Conservation (phyloP, 2,797 vertebrate species). For the Tinamus major region DNA sequence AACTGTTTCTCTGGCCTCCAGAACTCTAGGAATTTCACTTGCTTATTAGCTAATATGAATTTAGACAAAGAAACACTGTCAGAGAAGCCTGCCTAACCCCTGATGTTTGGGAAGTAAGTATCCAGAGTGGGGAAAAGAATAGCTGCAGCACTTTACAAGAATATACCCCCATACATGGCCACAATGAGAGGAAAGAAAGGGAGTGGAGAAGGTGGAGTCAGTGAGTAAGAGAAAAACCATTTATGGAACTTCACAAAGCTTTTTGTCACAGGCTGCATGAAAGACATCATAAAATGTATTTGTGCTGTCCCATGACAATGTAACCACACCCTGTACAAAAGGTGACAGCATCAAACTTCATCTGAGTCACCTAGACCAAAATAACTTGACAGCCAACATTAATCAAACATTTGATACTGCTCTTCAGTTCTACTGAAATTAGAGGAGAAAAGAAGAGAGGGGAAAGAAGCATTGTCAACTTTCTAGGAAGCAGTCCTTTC, state of each 20-base stretch:
- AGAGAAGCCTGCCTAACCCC: background rate
- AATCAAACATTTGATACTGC: background rate
- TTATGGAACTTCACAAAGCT: background rate
- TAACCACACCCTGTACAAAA: conserved; percentile 34
- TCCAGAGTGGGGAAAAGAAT: background rate
- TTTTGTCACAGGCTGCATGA: conserved; percentile 20
- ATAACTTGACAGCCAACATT: conserved; percentile 29
- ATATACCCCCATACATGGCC: background rate
- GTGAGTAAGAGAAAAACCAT: background rate
- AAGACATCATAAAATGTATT: conserved; percentile 18
- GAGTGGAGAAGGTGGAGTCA: background rate
- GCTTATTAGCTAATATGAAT: background rate
- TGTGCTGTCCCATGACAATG: conserved; percentile 6
- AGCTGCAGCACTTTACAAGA: conserved; percentile 17
- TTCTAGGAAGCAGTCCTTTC: conserved; percentile 1
- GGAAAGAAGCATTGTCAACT: background rate
- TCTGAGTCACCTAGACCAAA: conserved; percentile 45
- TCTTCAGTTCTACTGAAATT: background rate
- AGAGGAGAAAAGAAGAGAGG: background rate
- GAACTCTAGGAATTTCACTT: background rate
- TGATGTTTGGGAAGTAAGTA: background rate
- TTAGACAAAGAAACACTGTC: background rate
- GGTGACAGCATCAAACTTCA: conserved; percentile 17
- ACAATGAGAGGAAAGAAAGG: conserved; percentile 38
- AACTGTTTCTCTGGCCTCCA: background rate